Evolutionary conservation across 2,797 vertebrate genomes (phyloP).

Genomic region (Labeo calbasu): DNA sequence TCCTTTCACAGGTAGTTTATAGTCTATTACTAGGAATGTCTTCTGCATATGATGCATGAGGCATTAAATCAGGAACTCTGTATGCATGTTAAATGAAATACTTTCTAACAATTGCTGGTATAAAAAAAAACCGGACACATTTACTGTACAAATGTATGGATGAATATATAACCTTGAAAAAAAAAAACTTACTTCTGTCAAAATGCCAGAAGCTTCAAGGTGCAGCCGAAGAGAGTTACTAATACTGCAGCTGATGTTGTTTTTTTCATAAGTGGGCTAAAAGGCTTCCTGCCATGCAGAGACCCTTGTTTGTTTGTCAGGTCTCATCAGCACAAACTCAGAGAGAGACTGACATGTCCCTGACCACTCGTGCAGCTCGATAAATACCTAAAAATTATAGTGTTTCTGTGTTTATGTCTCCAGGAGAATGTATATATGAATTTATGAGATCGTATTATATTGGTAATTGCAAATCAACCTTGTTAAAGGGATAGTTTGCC

Average conservation of each 20-base stretch:
- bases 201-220: constrained; percentile 5
- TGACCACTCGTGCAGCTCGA: not conserved
- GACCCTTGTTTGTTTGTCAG: constrained; percentile 25
- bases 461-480: constrained; percentile 63
- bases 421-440: not conserved
- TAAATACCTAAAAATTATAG: not conserved
- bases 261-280: constrained; percentile 25
- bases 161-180: constrained; percentile 15
- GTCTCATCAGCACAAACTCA: constrained; percentile 18
- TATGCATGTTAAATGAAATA: not conserved
- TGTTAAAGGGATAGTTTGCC: not conserved
- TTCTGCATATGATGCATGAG: not conserved
- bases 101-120: constrained; percentile 6
- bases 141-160: not conserved
- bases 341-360: not conserved
- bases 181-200: constrained; percentile 4
- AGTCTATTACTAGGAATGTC: not conserved
- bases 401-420: not conserved
- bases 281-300: constrained; percentile 27
- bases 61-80: not conserved
- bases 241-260: not conserved
- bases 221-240: constrained; percentile 19
- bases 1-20: not conserved
- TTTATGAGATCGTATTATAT: not conserved
- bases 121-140: not conserved